Conservation (phyloP, 2,888 invertebrate genomes). For the Xylota sylvarum region DNA sequence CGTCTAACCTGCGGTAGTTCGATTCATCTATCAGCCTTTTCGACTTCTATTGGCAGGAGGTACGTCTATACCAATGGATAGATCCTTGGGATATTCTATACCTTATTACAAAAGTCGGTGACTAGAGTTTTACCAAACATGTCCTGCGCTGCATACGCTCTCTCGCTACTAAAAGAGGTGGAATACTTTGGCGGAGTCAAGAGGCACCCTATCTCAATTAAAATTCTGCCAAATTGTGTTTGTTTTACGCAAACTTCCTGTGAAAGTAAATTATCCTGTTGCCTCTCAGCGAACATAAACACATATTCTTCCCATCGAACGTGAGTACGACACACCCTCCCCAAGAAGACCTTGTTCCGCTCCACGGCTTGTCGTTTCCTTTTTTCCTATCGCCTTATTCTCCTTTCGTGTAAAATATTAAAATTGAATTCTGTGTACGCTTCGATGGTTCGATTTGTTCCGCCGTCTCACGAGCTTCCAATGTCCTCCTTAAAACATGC, state of each 20-base stretch:
- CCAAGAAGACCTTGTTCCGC: conserved; percentile 40
- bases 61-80: too few relatives aligned
- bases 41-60: too few relatives aligned
- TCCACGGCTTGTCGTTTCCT: conserved; percentile 6
- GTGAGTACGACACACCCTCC: not conserved
- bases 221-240: conserved; percentile 43
- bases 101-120: too few relatives aligned
- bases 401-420: conserved; percentile 71
- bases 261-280: conserved; percentile 69
- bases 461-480: conserved; percentile 62
- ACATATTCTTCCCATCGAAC: conserved; percentile 36
- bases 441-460: conserved; percentile 76
- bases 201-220: conserved; percentile 12
- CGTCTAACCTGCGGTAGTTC: too few relatives aligned
- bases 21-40: too few relatives aligned
- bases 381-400: conserved; percentile 11
- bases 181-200: too few relatives aligned
- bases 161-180: too few relatives aligned
- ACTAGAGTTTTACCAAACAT: too few relatives aligned
- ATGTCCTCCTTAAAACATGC: conserved; percentile 68
- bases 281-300: conserved; percentile 44
- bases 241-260: conserved; percentile 54
- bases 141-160: too few relatives aligned
- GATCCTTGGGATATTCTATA: too few relatives aligned
- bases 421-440: conserved; percentile 74